These are phyloP conservation scores for Drosophila diplacantha DNA, from an alignment of 2,888 invertebrate genomes.

Conservation along the genomic window DNA sequence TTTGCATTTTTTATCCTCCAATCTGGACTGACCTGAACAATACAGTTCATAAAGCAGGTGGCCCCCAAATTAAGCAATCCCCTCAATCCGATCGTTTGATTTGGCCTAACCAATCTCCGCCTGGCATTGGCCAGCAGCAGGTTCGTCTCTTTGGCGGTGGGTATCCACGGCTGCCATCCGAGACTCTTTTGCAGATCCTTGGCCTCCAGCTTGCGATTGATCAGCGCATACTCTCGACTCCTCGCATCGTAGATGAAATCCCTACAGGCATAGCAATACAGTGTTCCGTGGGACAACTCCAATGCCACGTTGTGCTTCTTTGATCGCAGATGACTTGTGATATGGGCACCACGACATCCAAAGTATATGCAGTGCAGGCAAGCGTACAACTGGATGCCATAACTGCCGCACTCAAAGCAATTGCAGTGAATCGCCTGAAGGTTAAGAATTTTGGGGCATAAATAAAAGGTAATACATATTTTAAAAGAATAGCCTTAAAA, in stretches of 20 bases:
- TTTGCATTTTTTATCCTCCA: not conserved
- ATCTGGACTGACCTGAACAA: slow-evolving; percentile 84
- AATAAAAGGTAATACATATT: not conserved
- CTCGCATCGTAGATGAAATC: slow-evolving; percentile 95
- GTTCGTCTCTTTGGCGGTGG: slow-evolving; percentile 86
- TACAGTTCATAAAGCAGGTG: slow-evolving; percentile 99
- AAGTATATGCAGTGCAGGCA: slow-evolving; percentile 95
- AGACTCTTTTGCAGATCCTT: slow-evolving; percentile 81
- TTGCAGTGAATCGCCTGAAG: slow-evolving; percentile 86
- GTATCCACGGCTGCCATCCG: slow-evolving; percentile 87
- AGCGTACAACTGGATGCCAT: slow-evolving; percentile 88
- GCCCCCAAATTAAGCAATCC: slow-evolving; percentile 97
- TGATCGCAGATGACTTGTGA: slow-evolving; percentile 89
- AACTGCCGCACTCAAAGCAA: slow-evolving; percentile 89
- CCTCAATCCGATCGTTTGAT: slow-evolving; percentile 91
- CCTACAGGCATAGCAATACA: slow-evolving; percentile 92
- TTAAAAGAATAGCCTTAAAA: not conserved
- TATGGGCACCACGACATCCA: slow-evolving; percentile 92
- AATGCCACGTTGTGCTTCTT: slow-evolving; percentile 91
- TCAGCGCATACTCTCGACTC: slow-evolving; percentile 80
- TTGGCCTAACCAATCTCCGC: slow-evolving; percentile 87
- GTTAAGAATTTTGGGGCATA: not conserved
- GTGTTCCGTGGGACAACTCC: slow-evolving; percentile 91
- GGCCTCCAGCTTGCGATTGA: slow-evolving; percentile 80
- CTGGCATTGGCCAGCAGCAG: slow-evolving; percentile 87